These are phyloP conservation scores for Oreocharis arfaki DNA, from an alignment of 2,113 vertebrate species.

Conservation along the genomic window DNA sequence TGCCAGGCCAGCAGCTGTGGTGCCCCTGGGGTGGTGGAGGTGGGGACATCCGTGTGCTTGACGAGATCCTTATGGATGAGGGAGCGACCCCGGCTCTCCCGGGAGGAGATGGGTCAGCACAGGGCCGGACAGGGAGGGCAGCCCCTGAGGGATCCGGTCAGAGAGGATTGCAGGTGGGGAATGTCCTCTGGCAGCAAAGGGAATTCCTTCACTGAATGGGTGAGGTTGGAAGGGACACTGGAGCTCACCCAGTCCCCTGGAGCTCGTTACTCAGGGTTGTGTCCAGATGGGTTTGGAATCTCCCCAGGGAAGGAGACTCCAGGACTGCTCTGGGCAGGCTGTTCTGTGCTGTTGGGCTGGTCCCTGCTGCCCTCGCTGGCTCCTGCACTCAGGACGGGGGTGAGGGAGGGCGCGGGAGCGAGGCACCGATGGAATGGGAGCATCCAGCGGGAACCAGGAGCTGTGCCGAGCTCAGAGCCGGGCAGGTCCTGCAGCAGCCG, in stretches of 20 bases:
- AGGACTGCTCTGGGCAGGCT: neutral
- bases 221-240: neutral
- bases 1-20: neutral
- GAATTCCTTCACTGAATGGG: neutral
- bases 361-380: rapidly evolving
- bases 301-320: neutral
- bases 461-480: neutral
- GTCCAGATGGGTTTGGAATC: neutral
- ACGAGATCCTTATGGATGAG: neutral
- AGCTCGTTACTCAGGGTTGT: neutral
- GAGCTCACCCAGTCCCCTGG: neutral
- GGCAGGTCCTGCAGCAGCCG: neutral
- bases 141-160: neutral
- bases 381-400: neutral
- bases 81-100: rapidly evolving
- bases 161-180: rapidly evolving
- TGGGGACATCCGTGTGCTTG: neutral
- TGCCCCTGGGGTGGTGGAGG: neutral
- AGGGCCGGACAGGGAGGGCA: rapidly evolving
- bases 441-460: neutral
- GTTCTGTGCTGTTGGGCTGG: neutral
- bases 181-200: neutral
- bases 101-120: neutral
- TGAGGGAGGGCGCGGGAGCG: neutral
- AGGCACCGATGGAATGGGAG: neutral